Conservation (phyloP, 2,113 vertebrate species). For the Lophura nycthemera region DNA sequence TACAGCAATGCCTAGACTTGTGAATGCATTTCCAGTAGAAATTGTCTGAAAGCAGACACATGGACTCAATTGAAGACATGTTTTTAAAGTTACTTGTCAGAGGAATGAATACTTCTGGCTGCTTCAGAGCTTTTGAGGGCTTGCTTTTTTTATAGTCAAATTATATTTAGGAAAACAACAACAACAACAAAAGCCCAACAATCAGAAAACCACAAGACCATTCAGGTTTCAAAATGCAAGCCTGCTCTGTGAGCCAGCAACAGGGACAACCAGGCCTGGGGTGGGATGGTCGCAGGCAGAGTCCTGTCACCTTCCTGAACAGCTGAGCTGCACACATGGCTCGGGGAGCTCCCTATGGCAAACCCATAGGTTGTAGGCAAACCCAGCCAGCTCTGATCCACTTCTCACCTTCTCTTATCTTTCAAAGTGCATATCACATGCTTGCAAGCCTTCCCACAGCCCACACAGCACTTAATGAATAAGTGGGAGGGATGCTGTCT, state of each 20-base stretch:
- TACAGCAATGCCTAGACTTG: conserved; percentile 46
- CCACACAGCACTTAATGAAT: neutral
- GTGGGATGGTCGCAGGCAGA: neutral
- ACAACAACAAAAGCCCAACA: neutral
- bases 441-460: neutral
- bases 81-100: conserved; percentile 58
- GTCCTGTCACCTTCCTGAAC: neutral
- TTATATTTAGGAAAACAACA: neutral
- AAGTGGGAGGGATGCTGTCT: neutral
- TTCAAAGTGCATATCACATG: accelerated
- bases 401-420: neutral
- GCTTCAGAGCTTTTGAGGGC: conserved; percentile 18
- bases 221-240: neutral
- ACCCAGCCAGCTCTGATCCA: accelerated
- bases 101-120: conserved; percentile 37
- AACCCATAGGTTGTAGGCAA: neutral
- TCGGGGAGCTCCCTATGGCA: accelerated
- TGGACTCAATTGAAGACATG: conserved; percentile 60
- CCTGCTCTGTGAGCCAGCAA: neutral
- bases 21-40: conserved; percentile 51
- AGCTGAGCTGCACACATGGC: neutral
- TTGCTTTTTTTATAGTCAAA: neutral
- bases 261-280: neutral
- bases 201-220: accelerated
- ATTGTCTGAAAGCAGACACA: conserved; percentile 50